Conservation (phyloP, 2,888 invertebrate species). For the Macrophya alboannulata region DNA sequence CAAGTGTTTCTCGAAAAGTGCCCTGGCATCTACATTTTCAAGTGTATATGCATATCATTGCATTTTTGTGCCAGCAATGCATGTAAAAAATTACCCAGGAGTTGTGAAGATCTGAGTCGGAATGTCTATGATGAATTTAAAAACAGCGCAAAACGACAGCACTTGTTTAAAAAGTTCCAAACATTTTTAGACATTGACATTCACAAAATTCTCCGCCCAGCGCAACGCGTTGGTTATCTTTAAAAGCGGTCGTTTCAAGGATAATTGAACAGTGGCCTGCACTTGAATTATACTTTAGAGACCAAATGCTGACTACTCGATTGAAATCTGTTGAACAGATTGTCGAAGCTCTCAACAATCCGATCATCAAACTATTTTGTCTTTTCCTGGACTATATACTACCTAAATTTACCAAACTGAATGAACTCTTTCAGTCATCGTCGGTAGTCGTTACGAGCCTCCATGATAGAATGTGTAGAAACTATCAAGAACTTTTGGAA, state of each 20-base stretch:
- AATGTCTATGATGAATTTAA: slow-evolving; percentile 68
- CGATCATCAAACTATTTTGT: slow-evolving; percentile 62
- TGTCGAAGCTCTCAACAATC: slow-evolving; percentile 62
- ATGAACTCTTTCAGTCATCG: slow-evolving; percentile 62
- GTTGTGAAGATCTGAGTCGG: slow-evolving; percentile 69
- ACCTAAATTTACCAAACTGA: slow-evolving; percentile 62
- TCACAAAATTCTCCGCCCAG: slow-evolving; percentile 67
- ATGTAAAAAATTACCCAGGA: slow-evolving; percentile 68
- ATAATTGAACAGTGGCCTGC: slow-evolving; percentile 71
- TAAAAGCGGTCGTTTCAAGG: slow-evolving; percentile 65
- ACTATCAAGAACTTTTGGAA: slow-evolving; percentile 60
- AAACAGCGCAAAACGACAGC: slow-evolving; percentile 65
- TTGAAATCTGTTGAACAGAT: slow-evolving; percentile 24
- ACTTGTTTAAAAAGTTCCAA: slow-evolving; percentile 53
- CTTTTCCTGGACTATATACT: slow-evolving; percentile 62
- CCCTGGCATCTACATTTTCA: slow-evolving; percentile 66
- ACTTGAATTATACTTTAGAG: slow-evolving; percentile 65
- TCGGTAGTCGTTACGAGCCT: slow-evolving; percentile 57
- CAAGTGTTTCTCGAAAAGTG: slow-evolving; percentile 66
- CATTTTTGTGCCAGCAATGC: slow-evolving; percentile 71
- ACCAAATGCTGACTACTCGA: neutral
- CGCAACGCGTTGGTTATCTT: slow-evolving; percentile 71
- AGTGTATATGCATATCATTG: slow-evolving; percentile 72
- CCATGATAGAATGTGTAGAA: slow-evolving; percentile 56
- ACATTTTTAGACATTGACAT: slow-evolving; percentile 61